Base-by-base conservation (phyloP, 2,797 vertebrate genomes). In the Clarias pachynema region DNA sequence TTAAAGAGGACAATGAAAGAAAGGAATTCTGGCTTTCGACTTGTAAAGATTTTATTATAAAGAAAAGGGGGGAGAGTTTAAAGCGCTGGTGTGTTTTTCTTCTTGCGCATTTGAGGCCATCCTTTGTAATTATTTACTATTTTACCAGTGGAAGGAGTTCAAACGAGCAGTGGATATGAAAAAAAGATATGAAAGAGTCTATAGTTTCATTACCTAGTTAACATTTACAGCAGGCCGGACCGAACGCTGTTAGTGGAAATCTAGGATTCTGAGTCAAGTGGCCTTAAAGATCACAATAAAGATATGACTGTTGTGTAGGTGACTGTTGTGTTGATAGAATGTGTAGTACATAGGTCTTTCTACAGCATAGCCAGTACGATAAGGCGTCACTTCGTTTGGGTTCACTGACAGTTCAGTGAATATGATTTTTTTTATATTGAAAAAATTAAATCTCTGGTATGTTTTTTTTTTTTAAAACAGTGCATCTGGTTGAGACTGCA, bases 111-210 rank as follows among this genome's bases (percentile, higher is more conserved):
- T 40, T 5, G 26, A 78, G 40, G 12, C 40, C 66, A 59, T 83
- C 68, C 69, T 81, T 59, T 89, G 79, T 81, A 68, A 53, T 85
- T 87, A 73, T 89, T 87, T 81, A 84, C 60, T 4, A 40, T 20
- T 10, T 69, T 72, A 18, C 22, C 29, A 18, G 20, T 22, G 53
- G 5, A 15, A 75, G 29, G 15, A 49, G 34, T 83, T 77, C 59
- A 60, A 37, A 8, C 57, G 5, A 79, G 31, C 57, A n/a, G 57
- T 44, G 34, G 34, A 44, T 63, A 79, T 79, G 37, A 12, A 37
- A 79, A 14, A 59, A 37, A 34, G 53, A 81, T 84, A 37, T 68
- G 78, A 77, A n/a, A 49, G 56, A 56, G 37, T 37, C 31, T n/a
- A 44, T 63, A n/a, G 60, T 79, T 63, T 79, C 34, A 63, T 65